Conservation (phyloP, 2,797 vertebrate species). For the Lepilemur ruficaudatus region DNA sequence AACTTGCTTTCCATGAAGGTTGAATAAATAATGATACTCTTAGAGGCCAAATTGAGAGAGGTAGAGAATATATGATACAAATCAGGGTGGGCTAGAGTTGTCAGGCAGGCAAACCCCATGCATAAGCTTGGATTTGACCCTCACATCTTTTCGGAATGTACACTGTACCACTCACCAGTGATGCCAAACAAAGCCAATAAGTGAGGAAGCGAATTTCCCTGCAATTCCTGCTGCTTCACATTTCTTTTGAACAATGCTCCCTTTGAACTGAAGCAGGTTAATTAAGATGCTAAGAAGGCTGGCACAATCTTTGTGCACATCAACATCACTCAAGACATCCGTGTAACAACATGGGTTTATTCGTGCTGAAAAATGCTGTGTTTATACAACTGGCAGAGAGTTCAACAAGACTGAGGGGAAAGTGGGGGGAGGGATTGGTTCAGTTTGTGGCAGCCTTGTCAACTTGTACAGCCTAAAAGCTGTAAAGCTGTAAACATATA, state of each 20-base stretch:
- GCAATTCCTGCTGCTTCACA: background rate
- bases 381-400: background rate
- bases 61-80: background rate
- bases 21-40: conserved; percentile 21
- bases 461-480: background rate
- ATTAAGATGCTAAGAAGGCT: background rate
- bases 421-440: background rate
- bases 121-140: background rate
- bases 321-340: background rate
- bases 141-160: background rate
- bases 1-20: conserved; percentile 53
- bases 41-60: background rate
- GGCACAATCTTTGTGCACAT: background rate
- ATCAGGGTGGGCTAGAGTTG: background rate
- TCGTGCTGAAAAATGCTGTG: background rate
- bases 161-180: background rate
- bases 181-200: background rate
- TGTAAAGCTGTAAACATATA: background rate
- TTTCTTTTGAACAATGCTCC: background rate
- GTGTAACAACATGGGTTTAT: background rate
- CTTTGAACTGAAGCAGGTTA: conserved; percentile 22
- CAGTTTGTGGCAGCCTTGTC: background rate
- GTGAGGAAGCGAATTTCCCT: background rate
- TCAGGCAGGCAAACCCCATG: background rate
- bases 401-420: background rate